These are phyloP conservation scores for Ectobius pallidus DNA, from an alignment of 2,888 invertebrate species.

Conservation along the genomic window DNA sequence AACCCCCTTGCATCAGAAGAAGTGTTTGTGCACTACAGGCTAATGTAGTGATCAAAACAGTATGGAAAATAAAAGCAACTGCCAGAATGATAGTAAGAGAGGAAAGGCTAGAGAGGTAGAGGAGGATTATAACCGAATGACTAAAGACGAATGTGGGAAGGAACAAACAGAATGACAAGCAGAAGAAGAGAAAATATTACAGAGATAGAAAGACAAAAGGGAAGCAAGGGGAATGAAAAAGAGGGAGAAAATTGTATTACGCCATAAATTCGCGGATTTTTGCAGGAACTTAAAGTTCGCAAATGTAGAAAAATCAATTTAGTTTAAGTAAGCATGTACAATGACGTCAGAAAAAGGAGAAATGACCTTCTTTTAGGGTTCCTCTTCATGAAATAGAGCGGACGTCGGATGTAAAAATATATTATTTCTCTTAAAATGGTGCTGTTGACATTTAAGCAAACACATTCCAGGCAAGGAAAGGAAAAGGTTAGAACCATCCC, in stretches of 20 bases:
- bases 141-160: no score
- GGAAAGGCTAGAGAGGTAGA: no score
- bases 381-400: background rate
- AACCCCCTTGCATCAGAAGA: no score
- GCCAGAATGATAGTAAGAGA: no score
- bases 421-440: constrained; percentile 12
- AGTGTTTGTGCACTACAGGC: no score
- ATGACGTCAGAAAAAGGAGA: constrained; percentile 21
- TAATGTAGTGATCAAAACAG: no score
- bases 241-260: constrained; percentile 20
- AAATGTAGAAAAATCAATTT: constrained; percentile 30
- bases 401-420: background rate
- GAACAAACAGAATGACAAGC: no score
- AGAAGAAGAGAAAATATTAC: no score
- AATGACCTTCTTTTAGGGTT: constrained; percentile 6
- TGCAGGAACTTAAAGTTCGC: constrained; percentile 29
- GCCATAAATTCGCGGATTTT: constrained; percentile 36
- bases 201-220: constrained; percentile 34
- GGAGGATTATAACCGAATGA: no score
- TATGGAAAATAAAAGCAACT: no score
- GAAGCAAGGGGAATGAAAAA: constrained; percentile 37
- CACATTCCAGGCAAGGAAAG: background rate
- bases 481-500: constrained; percentile 8
- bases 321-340: constrained; percentile 6
- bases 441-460: background rate